Evolutionary conservation across 2,888 invertebrate genomes (phyloP).

Genomic region (Spodoptera picta): DNA sequence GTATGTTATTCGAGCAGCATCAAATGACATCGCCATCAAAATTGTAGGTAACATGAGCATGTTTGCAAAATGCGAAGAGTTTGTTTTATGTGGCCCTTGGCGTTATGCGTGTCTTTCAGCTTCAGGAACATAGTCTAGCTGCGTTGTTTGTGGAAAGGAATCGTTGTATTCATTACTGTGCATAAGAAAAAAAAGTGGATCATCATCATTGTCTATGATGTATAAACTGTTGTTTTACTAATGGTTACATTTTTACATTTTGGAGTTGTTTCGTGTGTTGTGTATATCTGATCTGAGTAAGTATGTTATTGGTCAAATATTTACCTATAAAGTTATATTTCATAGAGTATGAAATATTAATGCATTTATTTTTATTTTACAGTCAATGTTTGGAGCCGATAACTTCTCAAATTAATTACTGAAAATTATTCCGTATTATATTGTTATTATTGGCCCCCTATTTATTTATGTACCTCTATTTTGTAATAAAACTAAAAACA

Average conservation of each 20-base stretch:
- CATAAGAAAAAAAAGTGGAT: constrained; percentile 26
- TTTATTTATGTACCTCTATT: constrained; percentile 12
- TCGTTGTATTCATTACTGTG: constrained; percentile 22
- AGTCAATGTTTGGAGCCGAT: constrained; percentile 84
- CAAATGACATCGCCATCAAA: constrained; percentile 13
- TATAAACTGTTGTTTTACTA: constrained; percentile 44
- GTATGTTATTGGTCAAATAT: constrained; percentile 28
- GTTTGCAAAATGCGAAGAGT: constrained; percentile 35
- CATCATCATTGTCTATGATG: constrained; percentile 41
- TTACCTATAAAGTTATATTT: background rate
- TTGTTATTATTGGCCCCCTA: constrained; percentile 48
- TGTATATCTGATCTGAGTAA: constrained; percentile 36
- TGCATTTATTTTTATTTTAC: constrained; percentile 71
- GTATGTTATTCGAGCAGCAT: constrained; percentile 15
- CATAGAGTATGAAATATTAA: background rate
- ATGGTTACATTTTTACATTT: constrained; percentile 18
- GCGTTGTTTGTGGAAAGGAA: constrained; percentile 31
- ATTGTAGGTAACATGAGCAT: constrained; percentile 48
- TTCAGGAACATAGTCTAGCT: constrained; percentile 37
- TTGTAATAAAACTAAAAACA: constrained; percentile 28
- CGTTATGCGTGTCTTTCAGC: constrained; percentile 41
- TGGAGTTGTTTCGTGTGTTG: constrained; percentile 45
- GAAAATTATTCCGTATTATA: constrained; percentile 21
- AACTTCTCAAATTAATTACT: constrained; percentile 74
- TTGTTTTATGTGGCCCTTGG: constrained; percentile 46